Conservation (phyloP, 2,888 invertebrate genomes). For the Sinodicranocentrus sp. region DNA sequence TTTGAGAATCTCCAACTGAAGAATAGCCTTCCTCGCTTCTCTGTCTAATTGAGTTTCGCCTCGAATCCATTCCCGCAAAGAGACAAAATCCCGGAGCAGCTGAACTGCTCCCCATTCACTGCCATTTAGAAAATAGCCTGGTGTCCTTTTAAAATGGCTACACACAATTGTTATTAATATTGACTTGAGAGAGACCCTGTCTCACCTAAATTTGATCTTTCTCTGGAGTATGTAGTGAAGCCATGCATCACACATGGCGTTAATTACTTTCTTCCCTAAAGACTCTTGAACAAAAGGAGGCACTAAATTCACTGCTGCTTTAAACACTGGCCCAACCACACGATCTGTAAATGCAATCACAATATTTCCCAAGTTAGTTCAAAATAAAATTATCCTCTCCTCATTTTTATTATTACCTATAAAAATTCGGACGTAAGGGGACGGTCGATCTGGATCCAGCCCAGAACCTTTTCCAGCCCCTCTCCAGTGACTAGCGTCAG, state of each 20-base stretch:
- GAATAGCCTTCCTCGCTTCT: slow-evolving; percentile 78
- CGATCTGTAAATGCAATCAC: slow-evolving; percentile 84
- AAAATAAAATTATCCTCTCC: too few relatives aligned
- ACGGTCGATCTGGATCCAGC: slow-evolving; percentile 79
- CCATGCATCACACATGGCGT: slow-evolving; percentile 92
- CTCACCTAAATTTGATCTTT: slow-evolving; percentile 87
- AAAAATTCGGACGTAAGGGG: slow-evolving; percentile 86
- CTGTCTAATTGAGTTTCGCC: slow-evolving; percentile 77
- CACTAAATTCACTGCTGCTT: slow-evolving; percentile 83
- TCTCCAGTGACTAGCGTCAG: slow-evolving; percentile 85
- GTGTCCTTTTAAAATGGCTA: too few relatives aligned
- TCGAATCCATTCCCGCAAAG: slow-evolving; percentile 87
- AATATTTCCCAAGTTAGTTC: too few relatives aligned
- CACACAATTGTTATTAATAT: background rate
- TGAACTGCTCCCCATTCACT: slow-evolving; percentile 88
- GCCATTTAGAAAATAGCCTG: too few relatives aligned
- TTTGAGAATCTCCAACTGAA: slow-evolving; percentile 81
- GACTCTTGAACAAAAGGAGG: slow-evolving; percentile 81
- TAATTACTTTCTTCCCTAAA: slow-evolving; percentile 87
- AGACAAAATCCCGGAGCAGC: slow-evolving; percentile 89
- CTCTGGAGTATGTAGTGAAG: slow-evolving; percentile 90
- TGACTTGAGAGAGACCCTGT: background rate
- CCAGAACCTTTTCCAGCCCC: slow-evolving; percentile 78
- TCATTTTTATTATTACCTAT: slow-evolving; percentile 81
- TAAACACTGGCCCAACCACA: slow-evolving; percentile 87